phyloP scores from a whole-genome alignment of 1,140 invertebrate genomes.

The Penaeus japonicus region DNA sequence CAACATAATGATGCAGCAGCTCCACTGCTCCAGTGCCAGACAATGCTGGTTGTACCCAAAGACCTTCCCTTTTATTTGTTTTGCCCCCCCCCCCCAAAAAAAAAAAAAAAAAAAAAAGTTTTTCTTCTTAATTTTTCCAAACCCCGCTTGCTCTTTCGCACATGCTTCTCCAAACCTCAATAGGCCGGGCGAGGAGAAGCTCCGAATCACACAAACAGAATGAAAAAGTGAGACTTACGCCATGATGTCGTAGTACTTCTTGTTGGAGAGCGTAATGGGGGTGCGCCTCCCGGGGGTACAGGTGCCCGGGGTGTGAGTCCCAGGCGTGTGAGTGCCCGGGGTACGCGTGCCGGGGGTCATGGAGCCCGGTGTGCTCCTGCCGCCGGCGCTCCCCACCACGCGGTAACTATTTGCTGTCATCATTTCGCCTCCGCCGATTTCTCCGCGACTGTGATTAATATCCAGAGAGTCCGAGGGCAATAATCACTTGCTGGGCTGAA shows the following conservation, averaged over 20 bases:
- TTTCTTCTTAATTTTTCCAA: no score
- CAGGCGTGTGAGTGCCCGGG: background rate
- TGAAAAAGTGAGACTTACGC: constrained; percentile 21
- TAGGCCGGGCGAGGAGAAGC: no score
- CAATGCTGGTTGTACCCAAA: no score
- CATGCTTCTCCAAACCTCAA: no score
- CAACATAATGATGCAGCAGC: no score
- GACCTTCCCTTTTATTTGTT: no score
- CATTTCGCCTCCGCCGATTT: background rate
- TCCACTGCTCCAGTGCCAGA: no score
- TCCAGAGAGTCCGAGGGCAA: background rate
- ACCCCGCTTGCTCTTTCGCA: no score
- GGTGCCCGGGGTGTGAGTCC: constrained; percentile 9
- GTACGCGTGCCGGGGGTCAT: background rate
- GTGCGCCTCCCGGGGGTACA: constrained; percentile 38
- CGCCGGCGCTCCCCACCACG: background rate
- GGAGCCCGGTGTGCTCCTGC: constrained; percentile 7
- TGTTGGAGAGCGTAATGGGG: constrained; percentile 44
- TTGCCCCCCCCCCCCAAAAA: no score
- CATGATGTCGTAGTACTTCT: constrained; percentile 49
- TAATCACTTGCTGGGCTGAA: background rate
- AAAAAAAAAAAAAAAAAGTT: no score
- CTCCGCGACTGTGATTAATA: background rate
- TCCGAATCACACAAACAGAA: no score
- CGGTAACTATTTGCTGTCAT: constrained; percentile 4